Evolutionary conservation across 1,140 invertebrate species (phyloP).

Genomic region (Onthophagus taurus): DNA sequence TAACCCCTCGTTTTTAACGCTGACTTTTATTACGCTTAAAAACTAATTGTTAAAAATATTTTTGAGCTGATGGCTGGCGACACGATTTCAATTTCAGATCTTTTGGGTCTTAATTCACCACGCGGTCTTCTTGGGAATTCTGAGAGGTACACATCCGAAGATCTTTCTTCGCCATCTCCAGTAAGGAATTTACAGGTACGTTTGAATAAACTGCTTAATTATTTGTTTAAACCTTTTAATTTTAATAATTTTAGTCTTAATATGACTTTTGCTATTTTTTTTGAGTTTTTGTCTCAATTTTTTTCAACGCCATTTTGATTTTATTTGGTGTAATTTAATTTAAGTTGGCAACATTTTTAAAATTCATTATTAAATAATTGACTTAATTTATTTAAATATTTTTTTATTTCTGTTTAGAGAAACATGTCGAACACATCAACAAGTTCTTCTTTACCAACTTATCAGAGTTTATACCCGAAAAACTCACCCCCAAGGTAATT

Average conservation of each 20-base stretch:
- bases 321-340: too few species aligned
- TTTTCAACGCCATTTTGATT: too few species aligned
- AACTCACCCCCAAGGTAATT: slow-evolving; percentile 31
- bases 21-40: slow-evolving; percentile 8
- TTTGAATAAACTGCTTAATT: too few species aligned
- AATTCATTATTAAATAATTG: too few species aligned
- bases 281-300: too few species aligned
- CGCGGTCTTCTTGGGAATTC: slow-evolving; percentile 40
- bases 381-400: neutral
- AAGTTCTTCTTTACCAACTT: slow-evolving; percentile 17
- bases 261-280: too few species aligned
- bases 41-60: slow-evolving; percentile 1
- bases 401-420: slow-evolving; percentile 14
- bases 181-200: slow-evolving; percentile 32
- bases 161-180: slow-evolving; percentile 27
- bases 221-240: too few species aligned
- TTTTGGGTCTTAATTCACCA: slow-evolving; percentile 44
- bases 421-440: slow-evolving; percentile 24
- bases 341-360: too few species aligned
- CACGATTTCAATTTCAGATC: slow-evolving; percentile 43
- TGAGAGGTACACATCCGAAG: slow-evolving; percentile 21
- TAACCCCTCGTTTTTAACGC: slow-evolving; percentile 10
- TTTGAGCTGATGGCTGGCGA: slow-evolving; percentile 29
- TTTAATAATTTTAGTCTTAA: too few species aligned
- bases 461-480: slow-evolving; percentile 19